Percentiles rank a stretch among this genome's conserved stretches.
Conservation (phyloP, 23 tunicate genomes). For the Ciona savignyi region DNA sequence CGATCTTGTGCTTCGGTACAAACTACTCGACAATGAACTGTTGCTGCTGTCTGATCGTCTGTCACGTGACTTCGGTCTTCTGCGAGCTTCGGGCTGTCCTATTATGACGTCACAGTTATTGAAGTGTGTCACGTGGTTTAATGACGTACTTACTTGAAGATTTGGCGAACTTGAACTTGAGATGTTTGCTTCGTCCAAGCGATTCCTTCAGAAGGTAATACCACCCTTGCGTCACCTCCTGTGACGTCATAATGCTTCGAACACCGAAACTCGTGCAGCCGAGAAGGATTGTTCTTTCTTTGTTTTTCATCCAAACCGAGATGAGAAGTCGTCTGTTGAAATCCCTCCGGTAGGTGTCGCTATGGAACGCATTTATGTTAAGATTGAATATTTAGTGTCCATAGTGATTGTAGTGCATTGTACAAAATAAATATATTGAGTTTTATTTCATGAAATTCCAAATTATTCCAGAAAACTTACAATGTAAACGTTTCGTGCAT, state of each 20-base stretch:
- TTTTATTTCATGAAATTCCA: background rate
- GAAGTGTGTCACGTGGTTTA: background rate
- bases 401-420: too few relatives aligned
- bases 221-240: constrained; percentile 51
- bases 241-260: constrained; percentile 3
- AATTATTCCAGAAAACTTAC: constrained; percentile 43
- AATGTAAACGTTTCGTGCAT: constrained; percentile 49
- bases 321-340: constrained; percentile 18
- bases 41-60: constrained; percentile 1
- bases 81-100: background rate
- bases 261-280: constrained; percentile 64
- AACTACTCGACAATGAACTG: background rate
- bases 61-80: background rate
- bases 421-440: too few relatives aligned
- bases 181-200: constrained; percentile 32
- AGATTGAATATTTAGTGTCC: too few relatives aligned
- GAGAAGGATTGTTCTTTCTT: constrained; percentile 8
- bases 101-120: background rate
- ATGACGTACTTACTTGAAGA: background rate
- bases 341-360: constrained; percentile 12
- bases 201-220: constrained; percentile 42
- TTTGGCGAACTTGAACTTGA: constrained; percentile 4
- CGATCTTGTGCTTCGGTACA: background rate
- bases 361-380: background rate
- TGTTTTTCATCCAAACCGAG: constrained; percentile 32